Evolutionary conservation across 2,113 vertebrate species (phyloP), one percentile per base, ranked within the genome.

Genomic region (Brachyhypopomus occidentalis): DNA sequence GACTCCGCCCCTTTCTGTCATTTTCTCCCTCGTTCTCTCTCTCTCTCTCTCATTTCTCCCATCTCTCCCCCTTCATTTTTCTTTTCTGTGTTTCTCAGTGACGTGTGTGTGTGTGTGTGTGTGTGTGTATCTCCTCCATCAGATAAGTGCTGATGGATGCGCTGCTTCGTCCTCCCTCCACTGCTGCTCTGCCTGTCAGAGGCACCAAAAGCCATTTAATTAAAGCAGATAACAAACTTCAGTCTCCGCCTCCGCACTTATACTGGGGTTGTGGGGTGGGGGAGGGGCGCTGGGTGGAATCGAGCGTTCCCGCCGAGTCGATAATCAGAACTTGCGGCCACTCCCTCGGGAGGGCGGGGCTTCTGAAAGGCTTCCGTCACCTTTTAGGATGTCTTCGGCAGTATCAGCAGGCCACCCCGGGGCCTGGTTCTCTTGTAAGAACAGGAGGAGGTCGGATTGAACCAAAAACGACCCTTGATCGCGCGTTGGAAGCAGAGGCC

Each of bases 161-260:
- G 17, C 23, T 19, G 25, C 69, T 72, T 23, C 19, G 22, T 38
- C 71, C 60, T 56, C 77, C 77, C 59, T 72, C 77, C 55, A 71
- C 52, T 66, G 16, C 19, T 12, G 7, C 58, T 34, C 36, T 72
- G 56, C 69, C 63, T 72, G 69, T 80, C 78, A 64, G 56, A 80
- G 38, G 78, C 23, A 58, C 78, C 30, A 48, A 72, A 80, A n/a
- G 72, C 69, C 52, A 80, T 80, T 80, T 80, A 80, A 80, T 80
- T 80, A 80, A 80, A 80, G 78, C 78, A 72, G 78, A 80, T 72
- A 80, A 72, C 69, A 72, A 80, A 80, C 69, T 63, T 70, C 19
- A 34, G 69, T 27, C 23, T 63, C 56, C 19, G 34, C 45, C 58
- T 17, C 48, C 56, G 72, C 58, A 20, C 36, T 80, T 55, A 80